phyloP scores from a whole-genome alignment of 2,888 invertebrate genomes.

The Elmis aenea region DNA sequence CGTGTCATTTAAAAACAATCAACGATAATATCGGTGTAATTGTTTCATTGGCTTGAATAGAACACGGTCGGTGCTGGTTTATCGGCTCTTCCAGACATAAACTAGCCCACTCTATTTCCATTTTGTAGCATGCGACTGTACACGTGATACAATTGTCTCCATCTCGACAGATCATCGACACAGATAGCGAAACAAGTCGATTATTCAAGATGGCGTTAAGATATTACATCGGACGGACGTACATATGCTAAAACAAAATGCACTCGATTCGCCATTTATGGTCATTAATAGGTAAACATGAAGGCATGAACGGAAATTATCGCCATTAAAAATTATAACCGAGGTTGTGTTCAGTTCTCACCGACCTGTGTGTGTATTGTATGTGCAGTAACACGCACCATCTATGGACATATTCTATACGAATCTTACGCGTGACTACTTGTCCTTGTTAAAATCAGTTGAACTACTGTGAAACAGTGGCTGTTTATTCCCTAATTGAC shows the following conservation, averaged over 20 bases:
- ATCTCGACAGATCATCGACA: slow-evolving; percentile 42
- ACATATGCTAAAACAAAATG: slow-evolving; percentile 35
- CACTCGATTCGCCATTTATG: too few relatives aligned
- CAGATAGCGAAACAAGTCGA: slow-evolving; percentile 41
- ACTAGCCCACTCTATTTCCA: slow-evolving; percentile 36
- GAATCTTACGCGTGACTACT: too few relatives aligned
- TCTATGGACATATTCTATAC: too few relatives aligned
- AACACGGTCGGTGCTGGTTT: slow-evolving; percentile 34
- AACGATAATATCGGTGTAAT: slow-evolving; percentile 41
- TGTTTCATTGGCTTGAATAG: slow-evolving; percentile 41
- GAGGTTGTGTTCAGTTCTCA: too few relatives aligned
- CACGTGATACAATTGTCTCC: slow-evolving; percentile 43
- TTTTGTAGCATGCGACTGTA: slow-evolving; percentile 41
- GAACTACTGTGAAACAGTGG: too few relatives aligned
- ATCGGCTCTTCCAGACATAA: slow-evolving; percentile 32
- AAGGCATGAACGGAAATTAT: too few relatives aligned
- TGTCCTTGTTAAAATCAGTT: too few relatives aligned
- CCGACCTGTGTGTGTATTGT: too few relatives aligned
- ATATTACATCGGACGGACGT: slow-evolving; percentile 33
- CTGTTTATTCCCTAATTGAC: slow-evolving; percentile 25
- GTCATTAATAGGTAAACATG: too few relatives aligned
- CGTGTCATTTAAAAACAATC: slow-evolving; percentile 37
- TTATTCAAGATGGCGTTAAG: slow-evolving; percentile 45
- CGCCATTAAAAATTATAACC: too few relatives aligned
- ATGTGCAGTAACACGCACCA: too few relatives aligned